phyloP scores from a whole-genome alignment of 2,797 vertebrate genomes.

The Acrossocheilus fasciatus region DNA sequence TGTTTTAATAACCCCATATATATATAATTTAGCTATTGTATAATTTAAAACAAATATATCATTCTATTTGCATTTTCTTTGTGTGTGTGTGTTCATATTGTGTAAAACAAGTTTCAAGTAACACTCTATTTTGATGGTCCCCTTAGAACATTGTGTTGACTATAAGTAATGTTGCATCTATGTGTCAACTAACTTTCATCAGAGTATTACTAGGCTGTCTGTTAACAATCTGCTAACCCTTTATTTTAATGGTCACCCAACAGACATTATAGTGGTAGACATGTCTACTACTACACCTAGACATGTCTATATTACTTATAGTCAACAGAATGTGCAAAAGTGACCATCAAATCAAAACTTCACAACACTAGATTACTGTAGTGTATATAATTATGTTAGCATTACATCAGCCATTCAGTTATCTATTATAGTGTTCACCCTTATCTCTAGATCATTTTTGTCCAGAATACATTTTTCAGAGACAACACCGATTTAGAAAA shows the following conservation, averaged over 20 bases:
- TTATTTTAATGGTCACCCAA: background rate
- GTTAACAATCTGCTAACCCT: background rate
- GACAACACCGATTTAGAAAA: background rate
- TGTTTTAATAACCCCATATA: background rate
- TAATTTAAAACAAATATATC: background rate
- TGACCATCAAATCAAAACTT: background rate
- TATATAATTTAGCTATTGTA: background rate
- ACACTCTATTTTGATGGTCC: background rate
- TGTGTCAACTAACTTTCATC: too few species aligned
- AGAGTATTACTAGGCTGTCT: background rate
- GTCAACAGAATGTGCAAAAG: background rate
- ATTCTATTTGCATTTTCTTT: background rate
- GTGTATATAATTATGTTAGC: background rate
- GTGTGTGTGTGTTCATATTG: too few species aligned
- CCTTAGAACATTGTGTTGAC: background rate
- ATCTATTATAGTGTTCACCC: background rate
- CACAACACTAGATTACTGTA: background rate
- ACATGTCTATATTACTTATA: too few species aligned
- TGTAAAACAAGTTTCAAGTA: background rate
- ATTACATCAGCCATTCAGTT: background rate
- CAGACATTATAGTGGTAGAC: background rate
- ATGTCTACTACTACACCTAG: too few species aligned
- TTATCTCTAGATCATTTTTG: background rate
- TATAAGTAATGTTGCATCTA: background rate
- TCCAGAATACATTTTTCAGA: background rate